phyloP scores from a whole-genome alignment of 2,797 vertebrate species.

The Anolis apletophallus region DNA sequence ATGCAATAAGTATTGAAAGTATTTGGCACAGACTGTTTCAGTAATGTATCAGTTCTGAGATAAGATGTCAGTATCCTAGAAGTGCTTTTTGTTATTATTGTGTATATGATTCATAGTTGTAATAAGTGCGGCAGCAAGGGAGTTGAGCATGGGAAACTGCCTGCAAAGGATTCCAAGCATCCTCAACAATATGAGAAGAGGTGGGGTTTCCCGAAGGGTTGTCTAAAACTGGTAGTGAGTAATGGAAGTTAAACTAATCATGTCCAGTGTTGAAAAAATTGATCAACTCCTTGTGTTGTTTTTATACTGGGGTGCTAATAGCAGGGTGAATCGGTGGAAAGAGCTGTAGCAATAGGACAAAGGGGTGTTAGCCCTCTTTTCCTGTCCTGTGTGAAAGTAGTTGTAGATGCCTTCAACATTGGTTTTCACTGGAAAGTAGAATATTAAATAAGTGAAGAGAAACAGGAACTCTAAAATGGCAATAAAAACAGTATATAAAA shows the following conservation, averaged over 20 bases:
- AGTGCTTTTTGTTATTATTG: background rate
- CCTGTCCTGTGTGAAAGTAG: too few relatives aligned
- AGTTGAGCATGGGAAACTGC: background rate
- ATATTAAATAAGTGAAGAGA: too few relatives aligned
- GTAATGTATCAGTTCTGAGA: background rate
- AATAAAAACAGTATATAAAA: too few relatives aligned
- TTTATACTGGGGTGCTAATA: too few relatives aligned
- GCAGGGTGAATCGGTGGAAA: too few relatives aligned
- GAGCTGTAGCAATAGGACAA: too few relatives aligned
- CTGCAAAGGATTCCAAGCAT: conserved; percentile 22
- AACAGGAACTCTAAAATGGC: too few relatives aligned
- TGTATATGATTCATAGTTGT: background rate
- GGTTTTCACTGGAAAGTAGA: too few relatives aligned
- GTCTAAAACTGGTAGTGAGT: background rate
- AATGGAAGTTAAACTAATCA: conserved; percentile 14
- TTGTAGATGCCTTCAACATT: too few relatives aligned
- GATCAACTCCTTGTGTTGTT: too few relatives aligned
- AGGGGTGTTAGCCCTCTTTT: too few relatives aligned
- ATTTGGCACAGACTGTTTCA: conserved; percentile 11
- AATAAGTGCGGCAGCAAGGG: conserved; percentile 3
- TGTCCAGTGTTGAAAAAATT: background rate
- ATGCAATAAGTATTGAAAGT: background rate
- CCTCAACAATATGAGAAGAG: conserved; percentile 23
- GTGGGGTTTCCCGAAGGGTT: background rate
- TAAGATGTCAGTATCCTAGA: background rate